Evolutionary conservation across 92 coral and sea anemone species (phyloP), one percentile per base, ranked within the genome.

Genomic region (Chrysogorgia sp.): DNA sequence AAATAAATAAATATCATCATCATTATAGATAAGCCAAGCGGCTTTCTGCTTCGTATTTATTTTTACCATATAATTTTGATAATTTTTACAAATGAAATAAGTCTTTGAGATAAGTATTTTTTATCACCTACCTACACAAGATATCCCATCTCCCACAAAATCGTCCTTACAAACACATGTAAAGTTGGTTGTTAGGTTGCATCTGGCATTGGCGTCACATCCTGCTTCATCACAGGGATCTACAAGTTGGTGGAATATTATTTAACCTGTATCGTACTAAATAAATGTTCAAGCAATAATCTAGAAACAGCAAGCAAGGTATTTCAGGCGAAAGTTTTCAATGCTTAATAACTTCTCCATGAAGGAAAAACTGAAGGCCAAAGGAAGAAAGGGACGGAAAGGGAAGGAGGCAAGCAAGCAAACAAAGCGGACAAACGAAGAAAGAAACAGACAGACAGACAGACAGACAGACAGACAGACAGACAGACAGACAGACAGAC

Each of bases 181-280:
- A 3, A 2, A 17, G 40, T 26, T 1, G 22, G 22, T 31, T 6
- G 10, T 0, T 3, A 30, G 20, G 34, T 32, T 35, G 30, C 67
- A 61, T 0, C 10, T 1, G 40, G 67, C 67, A 61, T 61, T 10
- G 3, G 10, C 3, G 21, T 61, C 40, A 31, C 67, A 61, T 10
- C 22, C 21, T 26, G 67, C 67, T 7, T 32, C 13, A 6, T 9
- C 67, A 31, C 67, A 61, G 40, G 17, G n/a, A 61, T 61, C 67
- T 61, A 23, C 40, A 61, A 24, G 67, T 61, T 47, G 15, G n/a
- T 47, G 7, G n/a, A 47, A 47, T 7, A 15, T 47, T 47, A 47
- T 47, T 7, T 47, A 47, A 47, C 53, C 5, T 37, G 12, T 37
- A 37, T 37, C 43, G 43, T 4, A 37, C 43, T 37, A 12, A 17